phyloP scores from a whole-genome alignment of 2,113 vertebrate genomes.

The Bos javanicus region DNA sequence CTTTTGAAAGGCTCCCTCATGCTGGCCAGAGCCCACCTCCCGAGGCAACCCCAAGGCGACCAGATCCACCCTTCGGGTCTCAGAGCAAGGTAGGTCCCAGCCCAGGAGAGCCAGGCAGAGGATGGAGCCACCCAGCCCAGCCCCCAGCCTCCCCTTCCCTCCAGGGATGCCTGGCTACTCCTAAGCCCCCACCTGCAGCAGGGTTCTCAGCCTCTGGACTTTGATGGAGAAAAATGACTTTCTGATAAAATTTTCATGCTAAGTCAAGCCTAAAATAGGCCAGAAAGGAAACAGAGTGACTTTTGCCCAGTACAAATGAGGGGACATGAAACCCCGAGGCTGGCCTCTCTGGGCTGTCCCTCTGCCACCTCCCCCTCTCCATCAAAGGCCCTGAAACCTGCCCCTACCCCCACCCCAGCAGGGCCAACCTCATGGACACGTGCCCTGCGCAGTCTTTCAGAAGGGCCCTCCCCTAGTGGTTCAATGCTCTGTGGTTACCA shows the following conservation, averaged over 20 bases:
- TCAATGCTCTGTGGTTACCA: neutral
- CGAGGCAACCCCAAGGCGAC: rapidly evolving
- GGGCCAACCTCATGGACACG: rapidly evolving
- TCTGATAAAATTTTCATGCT: neutral
- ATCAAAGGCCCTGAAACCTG: neutral
- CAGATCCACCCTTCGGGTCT: neutral
- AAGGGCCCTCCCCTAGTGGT: neutral
- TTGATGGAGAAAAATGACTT: neutral
- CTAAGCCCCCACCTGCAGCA: neutral
- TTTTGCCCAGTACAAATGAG: neutral
- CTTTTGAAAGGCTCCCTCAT: too few species aligned
- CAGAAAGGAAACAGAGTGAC: neutral
- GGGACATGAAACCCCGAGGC: rapidly evolving
- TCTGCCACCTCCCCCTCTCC: too few species aligned
- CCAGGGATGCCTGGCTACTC: neutral
- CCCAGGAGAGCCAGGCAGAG: neutral
- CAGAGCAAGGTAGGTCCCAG: rapidly evolving
- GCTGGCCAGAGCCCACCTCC: neutral
- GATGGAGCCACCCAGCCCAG: neutral
- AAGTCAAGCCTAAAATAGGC: neutral
- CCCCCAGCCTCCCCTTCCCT: too few species aligned
- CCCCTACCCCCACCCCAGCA: neutral
- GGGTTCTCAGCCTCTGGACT: neutral
- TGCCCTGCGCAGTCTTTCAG: rapidly evolving
- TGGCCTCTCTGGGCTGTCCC: neutral